Base-by-base conservation (phyloP, 2,113 vertebrate genomes). In the Nothobranchius furzeri region DNA sequence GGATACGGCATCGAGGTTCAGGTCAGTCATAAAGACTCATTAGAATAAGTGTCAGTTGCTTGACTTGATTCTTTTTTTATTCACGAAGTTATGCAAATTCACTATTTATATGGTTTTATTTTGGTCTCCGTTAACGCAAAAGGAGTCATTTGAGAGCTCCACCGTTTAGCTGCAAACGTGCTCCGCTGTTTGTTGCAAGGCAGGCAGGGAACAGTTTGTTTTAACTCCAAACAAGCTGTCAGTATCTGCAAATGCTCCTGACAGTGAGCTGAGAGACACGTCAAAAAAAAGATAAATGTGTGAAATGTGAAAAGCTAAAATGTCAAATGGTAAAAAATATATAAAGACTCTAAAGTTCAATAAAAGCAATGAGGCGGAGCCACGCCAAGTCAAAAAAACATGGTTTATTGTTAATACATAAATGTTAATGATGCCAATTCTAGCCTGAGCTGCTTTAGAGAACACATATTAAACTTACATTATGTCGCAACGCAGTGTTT, bases 1-100 rank as follows among this genome's bases (percentile, higher is more conserved):
- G 96, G 98, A 79, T 98, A 96, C 0, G 98, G 97, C 0, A 94
- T 99, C 42, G 97, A 99, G 89, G 93, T 99, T 86, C 96, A 98
- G 96, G 98, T 99, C 67, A 93, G 92, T 87, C 83, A 71, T 50
- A 11, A 40, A 60, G 9, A 15, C n/a, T 73, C 40, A 52, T 7
- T 17, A 9, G 55, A 11, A 58, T 52, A 20, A 57, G 20, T n/a
- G 36, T 52, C 15, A 12, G 17, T 47, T 45, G 12, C 30, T 1
- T 37, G 8, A 2, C 24, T 61, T 9, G 30, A 30, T 30, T 30
- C 30, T 30, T 3, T 3, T 24, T 13, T 46, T 17, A 20, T 20
- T 50, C 7, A 3, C 20, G 13, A 4, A 46, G 24, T 7, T 64
- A 4, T 47, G 42, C 12, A 60, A 65, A 46, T 37, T 4, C 35